Evolutionary conservation across 2,797 vertebrate species (phyloP), one percentile per base, ranked within the genome.

Genomic region (Arctocebus calabarensis): DNA sequence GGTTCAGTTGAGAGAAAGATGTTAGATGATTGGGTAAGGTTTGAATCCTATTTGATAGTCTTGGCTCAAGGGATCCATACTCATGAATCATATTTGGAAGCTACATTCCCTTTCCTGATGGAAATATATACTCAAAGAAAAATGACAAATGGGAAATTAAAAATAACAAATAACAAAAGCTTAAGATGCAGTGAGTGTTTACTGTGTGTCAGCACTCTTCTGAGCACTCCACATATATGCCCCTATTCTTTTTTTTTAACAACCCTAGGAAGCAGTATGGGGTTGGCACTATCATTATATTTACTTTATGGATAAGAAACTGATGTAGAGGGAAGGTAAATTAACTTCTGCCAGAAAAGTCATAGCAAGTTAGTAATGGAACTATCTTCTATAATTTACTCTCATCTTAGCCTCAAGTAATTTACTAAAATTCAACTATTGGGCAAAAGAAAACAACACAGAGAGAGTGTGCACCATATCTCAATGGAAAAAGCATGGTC

Each of bases 291-390:
- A 5, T 29, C 45, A 34, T 37, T 40, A 48, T 23, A 27, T 5
- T 62, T 10, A 55, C 64, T 85, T 79, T 68, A 57, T 7, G 71
- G 84, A 71, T 1, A 75, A 81, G 37, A 87, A 62, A 68, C 45
- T 22, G 40, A 29, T 16, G 2, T 74, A 25, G 25, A 94, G 14
- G 37, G 25, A 59, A 27, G 40, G 25, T 59, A 66, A n/a, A 29
- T 22, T 22, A 59, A 12, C 48, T 90, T 96, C 89, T 89, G 19
- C 61, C 32, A 84, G 64, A 66, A 57, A 95, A 81, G 61, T 88
- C 11, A 55, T 23, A 48, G 14, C 32, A 77, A 94, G 37, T 48
- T n/a, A 75, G 29, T 66, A 48, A 86, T 37, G 64, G 66, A 81
- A 14, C 4, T 84, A 32, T 23, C 79, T 85, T 79, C 7, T 74